These are phyloP conservation scores for Agrotis ipsilon DNA, from an alignment of 2,888 invertebrate species.

Conservation along the genomic window DNA sequence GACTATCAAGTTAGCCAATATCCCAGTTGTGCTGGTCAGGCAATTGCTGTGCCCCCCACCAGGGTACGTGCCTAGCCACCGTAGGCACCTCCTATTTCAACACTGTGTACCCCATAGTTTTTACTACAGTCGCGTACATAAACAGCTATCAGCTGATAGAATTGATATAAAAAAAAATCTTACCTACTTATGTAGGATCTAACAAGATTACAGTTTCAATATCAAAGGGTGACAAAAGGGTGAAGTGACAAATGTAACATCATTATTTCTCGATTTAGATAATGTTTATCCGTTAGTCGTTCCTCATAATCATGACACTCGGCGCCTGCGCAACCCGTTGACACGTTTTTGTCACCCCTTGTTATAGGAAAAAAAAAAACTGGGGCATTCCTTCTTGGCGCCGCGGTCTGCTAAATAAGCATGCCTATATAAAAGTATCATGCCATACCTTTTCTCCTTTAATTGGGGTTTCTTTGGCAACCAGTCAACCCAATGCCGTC, in stretches of 20 bases:
- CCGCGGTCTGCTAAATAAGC: slow-evolving; percentile 9
- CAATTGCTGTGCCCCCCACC: too few relatives aligned
- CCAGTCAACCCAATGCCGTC: too few relatives aligned
- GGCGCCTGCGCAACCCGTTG: slow-evolving; percentile 68
- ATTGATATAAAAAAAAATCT: neutral
- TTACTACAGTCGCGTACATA: too few relatives aligned
- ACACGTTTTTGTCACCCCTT: slow-evolving; percentile 71
- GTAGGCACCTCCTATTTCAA: too few relatives aligned
- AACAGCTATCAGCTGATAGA: neutral
- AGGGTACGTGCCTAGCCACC: too few relatives aligned
- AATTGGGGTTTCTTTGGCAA: too few relatives aligned
- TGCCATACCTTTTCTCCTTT: too few relatives aligned
- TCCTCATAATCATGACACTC: slow-evolving; percentile 62
- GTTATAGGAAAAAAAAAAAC: slow-evolving; percentile 48
- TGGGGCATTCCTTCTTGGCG: slow-evolving; percentile 28
- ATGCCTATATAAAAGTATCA: too few relatives aligned
- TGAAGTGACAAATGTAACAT: slow-evolving; percentile 77
- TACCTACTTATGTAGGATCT: neutral
- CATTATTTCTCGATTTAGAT: slow-evolving; percentile 87
- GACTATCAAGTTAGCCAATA: too few relatives aligned
- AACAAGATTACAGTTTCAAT: slow-evolving; percentile 18
- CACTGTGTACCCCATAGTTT: too few relatives aligned
- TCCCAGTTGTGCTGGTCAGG: too few relatives aligned
- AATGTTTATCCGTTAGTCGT: slow-evolving; percentile 75
- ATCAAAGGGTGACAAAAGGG: slow-evolving; percentile 46